A percentile compares a stretch with the other conserved stretches of the same genome.
Conservation (phyloP, 1,140 invertebrate genomes). For the Plectrocnemia conspersa region DNA sequence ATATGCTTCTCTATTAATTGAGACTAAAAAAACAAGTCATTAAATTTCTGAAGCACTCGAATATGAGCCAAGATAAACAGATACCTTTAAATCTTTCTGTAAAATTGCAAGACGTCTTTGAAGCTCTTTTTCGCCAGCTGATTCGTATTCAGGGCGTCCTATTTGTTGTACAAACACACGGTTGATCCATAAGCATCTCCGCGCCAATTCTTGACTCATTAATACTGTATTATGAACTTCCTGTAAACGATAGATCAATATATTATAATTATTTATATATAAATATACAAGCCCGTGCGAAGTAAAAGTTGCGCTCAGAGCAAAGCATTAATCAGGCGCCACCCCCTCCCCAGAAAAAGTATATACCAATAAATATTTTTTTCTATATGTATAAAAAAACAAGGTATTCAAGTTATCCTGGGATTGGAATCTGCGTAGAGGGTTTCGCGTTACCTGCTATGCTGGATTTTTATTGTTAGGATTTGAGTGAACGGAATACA, state of each 20-base stretch:
- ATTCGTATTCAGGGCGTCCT: constrained; percentile 36
- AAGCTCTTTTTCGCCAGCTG: constrained; percentile 56
- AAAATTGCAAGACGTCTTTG: constrained; percentile 62
- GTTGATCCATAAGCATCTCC: constrained; percentile 70
- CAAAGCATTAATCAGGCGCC: too few species aligned
- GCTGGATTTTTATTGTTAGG: too few species aligned
- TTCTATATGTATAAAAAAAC: too few species aligned
- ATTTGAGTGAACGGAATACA: too few species aligned
- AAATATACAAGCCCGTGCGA: too few species aligned
- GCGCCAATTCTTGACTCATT: constrained; percentile 67
- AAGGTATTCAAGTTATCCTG: too few species aligned
- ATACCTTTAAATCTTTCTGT: constrained; percentile 66
- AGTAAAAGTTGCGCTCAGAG: too few species aligned
- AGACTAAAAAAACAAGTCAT: constrained; percentile 35
- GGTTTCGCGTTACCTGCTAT: too few species aligned
- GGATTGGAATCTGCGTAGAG: too few species aligned
- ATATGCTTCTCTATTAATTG: constrained; percentile 48
- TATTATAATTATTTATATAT: too few species aligned
- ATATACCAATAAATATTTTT: too few species aligned
- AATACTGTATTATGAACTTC: constrained; percentile 73
- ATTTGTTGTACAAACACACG: constrained; percentile 39
- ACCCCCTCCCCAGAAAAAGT: too few species aligned
- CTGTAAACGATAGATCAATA: constrained; percentile 40
- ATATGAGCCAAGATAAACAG: constrained; percentile 4
- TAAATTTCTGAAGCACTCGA: not conserved